Conservation (phyloP, 2,113 vertebrate genomes). For the Rhinopomastus cyanomelas region DNA sequence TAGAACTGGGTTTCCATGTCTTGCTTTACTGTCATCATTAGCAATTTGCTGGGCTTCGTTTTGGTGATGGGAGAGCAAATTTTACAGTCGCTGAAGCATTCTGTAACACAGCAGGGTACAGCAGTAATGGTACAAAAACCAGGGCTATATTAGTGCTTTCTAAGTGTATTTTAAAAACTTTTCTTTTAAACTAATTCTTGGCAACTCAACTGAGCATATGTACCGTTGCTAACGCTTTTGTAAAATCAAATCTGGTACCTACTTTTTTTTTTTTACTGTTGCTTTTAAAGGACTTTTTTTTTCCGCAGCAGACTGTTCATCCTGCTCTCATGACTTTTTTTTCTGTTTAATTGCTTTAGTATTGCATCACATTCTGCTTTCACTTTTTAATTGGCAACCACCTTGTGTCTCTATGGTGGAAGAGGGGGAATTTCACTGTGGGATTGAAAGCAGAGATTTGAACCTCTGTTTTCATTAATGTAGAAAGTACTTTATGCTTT, state of each 20-base stretch:
- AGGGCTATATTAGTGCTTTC: not conserved
- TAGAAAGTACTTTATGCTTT: not conserved
- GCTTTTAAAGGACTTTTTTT: not conserved
- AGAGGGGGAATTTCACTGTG: not conserved
- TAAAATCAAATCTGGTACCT: constrained; percentile 2
- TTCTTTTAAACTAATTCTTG: constrained; percentile 11
- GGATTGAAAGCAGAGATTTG: not conserved
- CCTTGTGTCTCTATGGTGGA: not conserved
- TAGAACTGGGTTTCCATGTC: not conserved
- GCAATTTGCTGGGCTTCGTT: constrained; percentile 20
- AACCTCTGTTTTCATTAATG: not conserved
- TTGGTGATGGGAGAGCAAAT: not conserved
- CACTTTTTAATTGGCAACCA: constrained; percentile 3
- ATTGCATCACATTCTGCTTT: not conserved
- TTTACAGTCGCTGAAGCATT: not conserved
- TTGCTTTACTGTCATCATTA: not conserved
- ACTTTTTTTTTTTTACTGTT: not conserved
- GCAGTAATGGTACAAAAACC: not conserved
- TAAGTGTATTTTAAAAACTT: not conserved
- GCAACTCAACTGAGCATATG: not conserved
- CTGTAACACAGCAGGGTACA: not conserved
- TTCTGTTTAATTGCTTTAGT: constrained; percentile 16
- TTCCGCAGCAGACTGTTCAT: not conserved
- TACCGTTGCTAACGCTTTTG: constrained; percentile 1
- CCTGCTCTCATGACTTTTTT: not conserved